phyloP scores from a whole-genome alignment of 2,113 vertebrate genomes.

The Sinosuthora webbiana region DNA sequence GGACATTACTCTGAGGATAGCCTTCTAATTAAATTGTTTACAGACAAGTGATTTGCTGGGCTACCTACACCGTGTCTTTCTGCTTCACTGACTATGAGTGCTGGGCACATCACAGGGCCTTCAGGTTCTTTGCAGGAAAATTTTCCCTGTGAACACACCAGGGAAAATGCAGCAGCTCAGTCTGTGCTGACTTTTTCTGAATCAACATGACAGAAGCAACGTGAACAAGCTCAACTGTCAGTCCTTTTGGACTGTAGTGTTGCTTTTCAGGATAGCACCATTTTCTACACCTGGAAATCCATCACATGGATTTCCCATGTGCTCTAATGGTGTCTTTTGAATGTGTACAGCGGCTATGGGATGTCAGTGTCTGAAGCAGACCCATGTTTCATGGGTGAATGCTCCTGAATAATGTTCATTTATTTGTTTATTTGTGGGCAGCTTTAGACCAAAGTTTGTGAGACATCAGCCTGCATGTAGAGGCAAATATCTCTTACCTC shows the following conservation, averaged over 20 bases:
- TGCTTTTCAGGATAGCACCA: background rate
- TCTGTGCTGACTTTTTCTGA: fast-evolving
- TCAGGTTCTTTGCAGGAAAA: background rate
- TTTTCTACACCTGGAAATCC: background rate
- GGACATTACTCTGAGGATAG: background rate
- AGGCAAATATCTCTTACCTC: background rate
- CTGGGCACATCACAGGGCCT: fast-evolving
- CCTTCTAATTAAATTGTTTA: slow-evolving; percentile 20
- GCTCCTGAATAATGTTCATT: background rate
- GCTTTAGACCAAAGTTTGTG: background rate
- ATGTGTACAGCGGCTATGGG: background rate
- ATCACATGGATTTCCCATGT: background rate
- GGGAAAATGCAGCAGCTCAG: background rate
- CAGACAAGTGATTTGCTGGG: background rate
- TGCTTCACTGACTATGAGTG: background rate
- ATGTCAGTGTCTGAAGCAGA: background rate
- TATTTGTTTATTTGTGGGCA: background rate
- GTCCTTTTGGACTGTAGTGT: background rate
- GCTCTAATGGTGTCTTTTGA: background rate
- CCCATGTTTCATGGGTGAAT: background rate
- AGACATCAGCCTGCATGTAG: fast-evolving
- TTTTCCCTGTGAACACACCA: background rate
- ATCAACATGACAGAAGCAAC: background rate
- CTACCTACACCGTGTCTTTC: background rate
- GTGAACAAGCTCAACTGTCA: background rate